Base-by-base conservation (phyloP, 2,797 vertebrate genomes). In the Halcyon smyrnensis region DNA sequence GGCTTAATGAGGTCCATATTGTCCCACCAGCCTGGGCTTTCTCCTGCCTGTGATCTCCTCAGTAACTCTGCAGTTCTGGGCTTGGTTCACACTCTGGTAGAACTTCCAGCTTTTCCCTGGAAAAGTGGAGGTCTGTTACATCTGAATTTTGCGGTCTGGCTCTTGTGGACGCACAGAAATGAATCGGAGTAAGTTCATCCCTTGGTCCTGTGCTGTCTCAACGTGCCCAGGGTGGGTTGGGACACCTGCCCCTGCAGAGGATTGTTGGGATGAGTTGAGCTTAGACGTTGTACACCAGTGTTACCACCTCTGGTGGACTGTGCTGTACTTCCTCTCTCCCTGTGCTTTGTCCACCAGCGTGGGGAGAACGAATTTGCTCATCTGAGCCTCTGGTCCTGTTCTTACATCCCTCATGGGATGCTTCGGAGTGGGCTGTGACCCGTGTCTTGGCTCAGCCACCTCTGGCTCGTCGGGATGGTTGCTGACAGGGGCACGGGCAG, bases 231-330 rank as follows among this genome's bases (percentile, higher is more conserved):
- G 19, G 21, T 51, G 64, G 36, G n/a, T 1, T 32, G 34, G 18
- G 19, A 10, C 17, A 41, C 25, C 25, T 11, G 19, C 9, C 28
- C 30, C 36, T 82, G 45, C 39, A 43, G 77, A 43, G 50, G 25
- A 9, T 70, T 46, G 24, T 45, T 60, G 74, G 34, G 34, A 6
- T 32, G 51, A 32, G 27, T 13, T 36, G 36, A 63, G 56, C 21
- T 27, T 24, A 8, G 59, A n/a, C 6, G 53, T 48, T 43, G 14
- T 46, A 1, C 11, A 2, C 19, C 56, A 12, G 2, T 9, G 28
- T 32, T 67, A 16, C 0, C 0, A 0, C 8, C 27, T 37, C 1
- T 36, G 2, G 18, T 11, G 32, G 34, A 2, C 63, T 25, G 41
- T 16, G 36, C 70, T 70, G 65, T 7, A 2, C 82, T 75, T 92